A percentile compares a stretch with the other conserved stretches of the same genome.
phyloP scores from a whole-genome alignment of 1,140 invertebrate genomes.

The Drosophila subpulchrella region DNA sequence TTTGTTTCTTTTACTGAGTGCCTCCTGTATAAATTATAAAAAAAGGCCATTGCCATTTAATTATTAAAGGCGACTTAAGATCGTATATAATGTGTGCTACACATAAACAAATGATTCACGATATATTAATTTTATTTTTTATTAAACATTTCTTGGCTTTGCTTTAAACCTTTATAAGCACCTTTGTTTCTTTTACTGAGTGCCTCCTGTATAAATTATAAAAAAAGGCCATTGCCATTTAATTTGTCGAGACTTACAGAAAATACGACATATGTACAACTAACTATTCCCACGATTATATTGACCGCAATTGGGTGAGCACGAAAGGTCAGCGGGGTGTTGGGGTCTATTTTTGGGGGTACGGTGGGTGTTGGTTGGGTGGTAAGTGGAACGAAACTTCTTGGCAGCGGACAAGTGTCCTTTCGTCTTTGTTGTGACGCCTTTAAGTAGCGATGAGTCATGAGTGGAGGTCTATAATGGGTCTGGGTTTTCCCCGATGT shows the following conservation, averaged over 20 bases:
- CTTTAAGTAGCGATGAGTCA: slow-evolving; percentile 60
- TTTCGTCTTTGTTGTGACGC: slow-evolving; percentile 79
- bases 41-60: slow-evolving; percentile 9
- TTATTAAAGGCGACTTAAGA: neutral
- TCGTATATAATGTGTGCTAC: neutral
- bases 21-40: neutral
- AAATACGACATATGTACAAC: slow-evolving; percentile 10
- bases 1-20: neutral
- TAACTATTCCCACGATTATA: slow-evolving; percentile 38
- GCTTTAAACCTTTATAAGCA: neutral
- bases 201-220: neutral
- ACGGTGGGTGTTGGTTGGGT: slow-evolving; percentile 22
- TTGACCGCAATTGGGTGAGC: slow-evolving; percentile 39
- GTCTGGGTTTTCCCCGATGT: slow-evolving; percentile 9
- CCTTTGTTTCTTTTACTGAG: neutral
- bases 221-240: slow-evolving; percentile 6
- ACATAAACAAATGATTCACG: neutral
- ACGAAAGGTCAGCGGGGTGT: slow-evolving; percentile 46
- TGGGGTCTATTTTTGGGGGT: slow-evolving; percentile 8
- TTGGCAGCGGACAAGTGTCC: slow-evolving; percentile 58
- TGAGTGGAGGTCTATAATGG: slow-evolving; percentile 20
- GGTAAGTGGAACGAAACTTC: slow-evolving; percentile 31
- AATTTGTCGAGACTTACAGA: slow-evolving; percentile 4
- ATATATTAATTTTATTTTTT: neutral
- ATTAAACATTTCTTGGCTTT: neutral